phyloP scores from a whole-genome alignment of 2,888 invertebrate species.

The Xylophagus ater region DNA sequence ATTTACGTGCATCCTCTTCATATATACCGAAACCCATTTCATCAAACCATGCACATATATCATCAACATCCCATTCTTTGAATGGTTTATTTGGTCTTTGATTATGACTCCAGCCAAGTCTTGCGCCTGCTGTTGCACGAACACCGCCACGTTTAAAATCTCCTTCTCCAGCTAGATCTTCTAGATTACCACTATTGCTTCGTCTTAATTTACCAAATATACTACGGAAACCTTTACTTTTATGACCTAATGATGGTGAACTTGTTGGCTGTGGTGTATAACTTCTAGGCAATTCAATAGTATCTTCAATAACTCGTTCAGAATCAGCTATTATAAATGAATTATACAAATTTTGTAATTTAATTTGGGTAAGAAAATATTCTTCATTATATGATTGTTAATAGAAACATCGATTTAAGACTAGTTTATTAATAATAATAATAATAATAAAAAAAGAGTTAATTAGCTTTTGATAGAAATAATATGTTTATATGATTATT shows the following conservation, averaged over 20 bases:
- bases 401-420: too few relatives aligned
- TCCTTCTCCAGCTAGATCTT: slow-evolving; percentile 47
- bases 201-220: slow-evolving; percentile 58
- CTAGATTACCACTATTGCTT: slow-evolving; percentile 58
- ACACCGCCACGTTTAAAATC: slow-evolving; percentile 61
- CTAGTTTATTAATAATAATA: too few relatives aligned
- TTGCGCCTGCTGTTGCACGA: slow-evolving; percentile 59
- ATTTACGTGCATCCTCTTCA: slow-evolving; percentile 48
- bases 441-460: too few relatives aligned
- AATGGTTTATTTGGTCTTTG: slow-evolving; percentile 50
- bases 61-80: slow-evolving; percentile 68
- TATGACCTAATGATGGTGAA: slow-evolving; percentile 40
- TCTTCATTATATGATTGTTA: too few relatives aligned
- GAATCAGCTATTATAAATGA: slow-evolving; percentile 46
- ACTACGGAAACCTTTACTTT: slow-evolving; percentile 50
- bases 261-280: slow-evolving; percentile 40
- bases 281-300: slow-evolving; percentile 30
- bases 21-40: slow-evolving; percentile 59
- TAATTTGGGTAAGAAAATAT: too few relatives aligned
- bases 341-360: too few relatives aligned
- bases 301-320: slow-evolving; percentile 44
- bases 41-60: slow-evolving; percentile 71
- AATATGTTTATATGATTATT: too few relatives aligned
- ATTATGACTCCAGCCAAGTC: slow-evolving; percentile 48
- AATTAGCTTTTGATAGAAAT: too few relatives aligned